Evolutionary conservation across 1,140 invertebrate genomes (phyloP), one percentile per base, ranked within the genome.

Genomic region (Drosophila arawakana): DNA sequence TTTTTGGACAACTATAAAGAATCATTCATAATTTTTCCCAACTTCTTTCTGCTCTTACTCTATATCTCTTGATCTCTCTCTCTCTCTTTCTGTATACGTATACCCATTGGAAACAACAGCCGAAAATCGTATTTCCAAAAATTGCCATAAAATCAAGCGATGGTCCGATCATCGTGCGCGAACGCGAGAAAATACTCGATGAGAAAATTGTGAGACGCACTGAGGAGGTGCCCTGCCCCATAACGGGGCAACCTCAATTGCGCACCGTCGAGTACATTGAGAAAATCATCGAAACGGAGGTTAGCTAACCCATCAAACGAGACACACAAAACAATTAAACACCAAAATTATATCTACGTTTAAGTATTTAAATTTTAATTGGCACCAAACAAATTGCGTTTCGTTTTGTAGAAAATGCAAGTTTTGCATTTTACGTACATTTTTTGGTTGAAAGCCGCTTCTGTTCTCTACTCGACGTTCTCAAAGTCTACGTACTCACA

Each of bases 211-310:
- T 96, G 78, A 94, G 95, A 68, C 95, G 96, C 93, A 97, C 97
- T 61, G 97, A 98, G 93, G 97, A 98, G 93, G 97, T 96, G 93
- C 93, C 97, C 81, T 97, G 97, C 93, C 96, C 97, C 82, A 93
- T 95, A 73, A 97, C 96, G 71, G 97, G 97, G 81, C 96, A 96
- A 93, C 95, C 95, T 92, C 96, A 96, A 93, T 95, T 98, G 79
- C 94, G 97, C 94, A 98, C 97, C 65, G 95, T 98, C 92, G 96
- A 98, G 95, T 97, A 97, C 94, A 96, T 97, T 94, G 97, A 98
- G 94, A 98, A 98, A 95, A 95, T 97, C 93, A 97, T 98, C 93
- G 97, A 98, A 93, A 97, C 96, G 95, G 97, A 98, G 97, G 97
- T 98, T 97, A 92, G 91, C 57, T 46, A 63, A 75, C 18, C 15